Evolutionary conservation across 2,888 invertebrate genomes (phyloP).

Genomic region (Aleiodes testaceus): DNA sequence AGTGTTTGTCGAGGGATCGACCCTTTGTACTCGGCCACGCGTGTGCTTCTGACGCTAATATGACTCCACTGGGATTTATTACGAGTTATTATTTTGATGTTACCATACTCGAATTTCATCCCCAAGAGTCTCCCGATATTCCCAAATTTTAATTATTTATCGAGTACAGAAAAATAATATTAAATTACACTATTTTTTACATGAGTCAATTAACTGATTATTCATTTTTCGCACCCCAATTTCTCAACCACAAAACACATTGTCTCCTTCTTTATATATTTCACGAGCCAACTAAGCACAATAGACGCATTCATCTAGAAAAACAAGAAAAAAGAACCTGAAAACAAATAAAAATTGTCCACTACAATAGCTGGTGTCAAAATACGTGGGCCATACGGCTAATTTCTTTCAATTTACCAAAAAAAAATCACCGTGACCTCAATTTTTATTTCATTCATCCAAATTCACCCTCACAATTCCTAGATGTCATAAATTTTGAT

Average conservation of each 20-base stretch:
- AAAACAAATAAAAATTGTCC: conserved; percentile 28
- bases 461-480: conserved; percentile 23
- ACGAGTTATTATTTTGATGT: conserved; percentile 71
- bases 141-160: too few species aligned
- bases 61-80: conserved; percentile 72
- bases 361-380: conserved; percentile 62
- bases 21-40: conserved; percentile 69
- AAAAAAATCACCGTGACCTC: conserved; percentile 21
- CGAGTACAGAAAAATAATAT: too few species aligned
- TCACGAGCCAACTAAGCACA: conserved; percentile 48
- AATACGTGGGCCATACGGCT: conserved; percentile 70
- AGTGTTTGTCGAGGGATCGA: conserved; percentile 72
- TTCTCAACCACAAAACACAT: conserved; percentile 20
- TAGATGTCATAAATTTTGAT: conserved; percentile 37
- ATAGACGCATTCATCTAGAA: conserved; percentile 51
- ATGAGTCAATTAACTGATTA: too few species aligned
- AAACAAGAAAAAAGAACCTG: conserved; percentile 40
- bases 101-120: conserved; percentile 66
- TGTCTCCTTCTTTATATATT: conserved; percentile 24
- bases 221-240: conserved; percentile 5
- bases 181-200: too few species aligned
- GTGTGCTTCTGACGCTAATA: conserved; percentile 72
- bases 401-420: conserved; percentile 61
- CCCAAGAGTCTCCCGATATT: conserved; percentile 39
- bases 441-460: conserved; percentile 28